These are phyloP conservation scores for Alligator mississippiensis DNA, from an alignment of 2,113 vertebrate species.

Conservation along the genomic window DNA sequence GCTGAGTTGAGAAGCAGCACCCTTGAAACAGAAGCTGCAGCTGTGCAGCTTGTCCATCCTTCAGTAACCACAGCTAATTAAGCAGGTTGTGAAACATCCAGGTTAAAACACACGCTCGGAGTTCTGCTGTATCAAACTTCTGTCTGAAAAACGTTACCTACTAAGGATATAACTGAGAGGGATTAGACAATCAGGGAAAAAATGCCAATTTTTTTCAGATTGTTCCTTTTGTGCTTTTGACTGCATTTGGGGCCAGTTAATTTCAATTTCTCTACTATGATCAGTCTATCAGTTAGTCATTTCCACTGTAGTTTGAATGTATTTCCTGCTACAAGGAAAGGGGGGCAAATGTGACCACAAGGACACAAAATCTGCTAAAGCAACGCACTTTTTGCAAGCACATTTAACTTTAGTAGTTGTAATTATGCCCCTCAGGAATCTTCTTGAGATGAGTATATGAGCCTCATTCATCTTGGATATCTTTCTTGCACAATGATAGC, in stretches of 20 bases:
- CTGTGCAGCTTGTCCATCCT: no score
- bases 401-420: not conserved
- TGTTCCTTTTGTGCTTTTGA: not conserved
- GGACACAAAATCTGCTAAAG: not conserved
- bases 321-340: not conserved
- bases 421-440: no score
- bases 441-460: no score
- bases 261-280: not conserved
- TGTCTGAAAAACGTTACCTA: not conserved
- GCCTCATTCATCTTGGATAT: no score
- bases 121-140: not conserved
- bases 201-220: not conserved
- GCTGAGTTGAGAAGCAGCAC: no score
- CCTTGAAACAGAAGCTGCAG: no score
- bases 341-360: not conserved
- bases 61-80: no score
- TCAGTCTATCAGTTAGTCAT: not conserved
- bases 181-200: not conserved
- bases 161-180: not conserved
- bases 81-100: no score
- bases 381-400: not conserved
- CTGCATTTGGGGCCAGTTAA: not conserved
- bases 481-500: no score
- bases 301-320: not conserved
- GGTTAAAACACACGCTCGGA: no score